Evolutionary conservation across 2,888 invertebrate species (phyloP).

Genomic region (Chironomus tentans): DNA sequence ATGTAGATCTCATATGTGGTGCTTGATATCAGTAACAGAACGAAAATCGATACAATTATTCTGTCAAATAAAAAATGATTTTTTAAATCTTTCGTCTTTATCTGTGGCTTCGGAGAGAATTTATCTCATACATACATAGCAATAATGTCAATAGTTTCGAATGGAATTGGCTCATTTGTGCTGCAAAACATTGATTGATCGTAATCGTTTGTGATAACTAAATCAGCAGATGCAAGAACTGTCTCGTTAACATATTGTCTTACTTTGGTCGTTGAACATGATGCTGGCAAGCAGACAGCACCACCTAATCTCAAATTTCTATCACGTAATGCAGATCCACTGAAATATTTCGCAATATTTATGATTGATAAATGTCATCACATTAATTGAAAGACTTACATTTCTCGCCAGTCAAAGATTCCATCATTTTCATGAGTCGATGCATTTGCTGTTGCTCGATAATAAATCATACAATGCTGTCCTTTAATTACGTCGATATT

Average conservation of each 20-base stretch:
- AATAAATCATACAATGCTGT: constrained; percentile 39
- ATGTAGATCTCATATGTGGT: constrained; percentile 31
- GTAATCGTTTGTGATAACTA: constrained; percentile 29
- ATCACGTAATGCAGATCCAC: not conserved
- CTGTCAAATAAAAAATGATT: constrained; percentile 26
- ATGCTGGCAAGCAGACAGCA: constrained; percentile 39
- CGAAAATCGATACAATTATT: constrained; percentile 30
- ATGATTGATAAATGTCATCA: not conserved
- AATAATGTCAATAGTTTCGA: constrained; percentile 36
- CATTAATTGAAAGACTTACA: not conserved
- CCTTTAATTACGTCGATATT: constrained; percentile 35
- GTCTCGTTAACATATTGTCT: constrained; percentile 32
- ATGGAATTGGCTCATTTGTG: constrained; percentile 33
- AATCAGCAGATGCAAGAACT: constrained; percentile 31
- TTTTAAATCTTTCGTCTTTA: not conserved
- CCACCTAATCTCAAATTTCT: constrained; percentile 28
- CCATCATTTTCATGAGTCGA: not conserved
- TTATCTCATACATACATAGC: constrained; percentile 36
- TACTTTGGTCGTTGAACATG: constrained; percentile 34
- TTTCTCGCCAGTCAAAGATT: not conserved
- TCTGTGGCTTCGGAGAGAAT: not conserved
- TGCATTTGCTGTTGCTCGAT: not conserved
- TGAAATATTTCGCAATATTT: not conserved
- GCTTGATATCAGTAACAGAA: constrained; percentile 31
- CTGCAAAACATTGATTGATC: constrained; percentile 34